Conservation (phyloP, 1,140 invertebrate genomes). For the Medauroidea extradentata region DNA sequence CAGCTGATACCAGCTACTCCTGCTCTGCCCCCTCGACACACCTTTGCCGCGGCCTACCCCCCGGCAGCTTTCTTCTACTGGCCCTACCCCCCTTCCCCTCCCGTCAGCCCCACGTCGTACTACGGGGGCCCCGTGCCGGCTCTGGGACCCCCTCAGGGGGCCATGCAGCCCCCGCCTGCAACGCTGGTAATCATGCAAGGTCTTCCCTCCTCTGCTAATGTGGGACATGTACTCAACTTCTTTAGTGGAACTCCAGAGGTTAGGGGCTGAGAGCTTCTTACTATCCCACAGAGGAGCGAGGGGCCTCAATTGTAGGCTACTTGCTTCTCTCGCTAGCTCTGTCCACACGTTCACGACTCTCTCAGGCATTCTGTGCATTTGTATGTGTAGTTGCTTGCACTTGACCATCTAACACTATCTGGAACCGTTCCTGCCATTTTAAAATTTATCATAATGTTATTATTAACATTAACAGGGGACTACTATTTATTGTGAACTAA, state of each 20-base stretch:
- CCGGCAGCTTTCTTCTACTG: slow-evolving; percentile 67
- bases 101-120: slow-evolving; percentile 83
- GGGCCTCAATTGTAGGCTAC: not conserved
- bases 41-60: slow-evolving; percentile 46
- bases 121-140: slow-evolving; percentile 49
- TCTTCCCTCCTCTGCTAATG: slow-evolving; percentile 42
- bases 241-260: slow-evolving; percentile 48
- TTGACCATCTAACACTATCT: not conserved
- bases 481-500: too few relatives aligned
- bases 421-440: not conserved
- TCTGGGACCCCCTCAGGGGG: slow-evolving; percentile 36
- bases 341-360: not conserved
- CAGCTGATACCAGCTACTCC: slow-evolving; percentile 41
- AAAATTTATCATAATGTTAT: too few relatives aligned
- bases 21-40: slow-evolving; percentile 11
- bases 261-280: slow-evolving; percentile 16
- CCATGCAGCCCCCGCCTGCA: slow-evolving; percentile 27
- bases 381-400: not conserved
- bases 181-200: slow-evolving; percentile 49
- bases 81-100: slow-evolving; percentile 88
- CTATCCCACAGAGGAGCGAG: not conserved
- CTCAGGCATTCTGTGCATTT: not conserved
- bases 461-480: too few relatives aligned
- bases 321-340: not conserved
- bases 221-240: slow-evolving; percentile 45